Evolutionary conservation across 2,113 vertebrate genomes (phyloP).

Genomic region (Stegastes partitus): DNA sequence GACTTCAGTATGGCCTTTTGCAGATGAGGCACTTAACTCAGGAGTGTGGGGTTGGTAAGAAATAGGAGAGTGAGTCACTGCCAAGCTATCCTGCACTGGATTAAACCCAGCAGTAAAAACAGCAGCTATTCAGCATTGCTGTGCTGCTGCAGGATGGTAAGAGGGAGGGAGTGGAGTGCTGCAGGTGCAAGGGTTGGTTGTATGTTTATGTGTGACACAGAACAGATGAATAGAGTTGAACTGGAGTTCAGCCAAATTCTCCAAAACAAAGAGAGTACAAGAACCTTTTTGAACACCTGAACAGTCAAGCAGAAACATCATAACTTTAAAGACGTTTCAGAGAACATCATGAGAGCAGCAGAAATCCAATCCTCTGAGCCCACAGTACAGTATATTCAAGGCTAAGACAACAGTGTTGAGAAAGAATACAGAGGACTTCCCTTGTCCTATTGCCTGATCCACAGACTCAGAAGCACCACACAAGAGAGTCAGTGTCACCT

Average conservation of each 20-base stretch:
- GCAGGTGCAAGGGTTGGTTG: conserved; percentile 69
- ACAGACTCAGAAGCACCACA: not conserved
- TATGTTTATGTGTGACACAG: conserved; percentile 16
- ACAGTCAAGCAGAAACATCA: conserved; percentile 12
- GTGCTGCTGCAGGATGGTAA: conserved; percentile 44
- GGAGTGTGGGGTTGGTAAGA: not conserved
- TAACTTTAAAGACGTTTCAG: conserved; percentile 18
- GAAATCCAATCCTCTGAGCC: not conserved
- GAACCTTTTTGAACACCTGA: conserved; percentile 10
- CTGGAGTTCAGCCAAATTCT: conserved; percentile 39
- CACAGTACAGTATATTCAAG: not conserved
- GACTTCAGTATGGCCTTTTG: not conserved
- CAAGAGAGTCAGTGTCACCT: not conserved
- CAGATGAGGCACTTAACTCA: not conserved
- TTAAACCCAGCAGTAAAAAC: conserved; percentile 33
- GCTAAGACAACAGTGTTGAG: not conserved
- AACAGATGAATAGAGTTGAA: conserved; percentile 29
- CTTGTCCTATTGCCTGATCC: too few relatives aligned
- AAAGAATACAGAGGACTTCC: not conserved
- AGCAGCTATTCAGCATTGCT: conserved; percentile 35
- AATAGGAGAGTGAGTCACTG: conserved; percentile 31
- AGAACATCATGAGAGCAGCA: conserved; percentile 23
- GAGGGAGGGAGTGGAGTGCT: conserved; percentile 47
- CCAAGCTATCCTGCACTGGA: conserved; percentile 11
- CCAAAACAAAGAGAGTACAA: conserved; percentile 25